Conservation (phyloP, 2,113 vertebrate genomes). For the Cettia cetti region DNA sequence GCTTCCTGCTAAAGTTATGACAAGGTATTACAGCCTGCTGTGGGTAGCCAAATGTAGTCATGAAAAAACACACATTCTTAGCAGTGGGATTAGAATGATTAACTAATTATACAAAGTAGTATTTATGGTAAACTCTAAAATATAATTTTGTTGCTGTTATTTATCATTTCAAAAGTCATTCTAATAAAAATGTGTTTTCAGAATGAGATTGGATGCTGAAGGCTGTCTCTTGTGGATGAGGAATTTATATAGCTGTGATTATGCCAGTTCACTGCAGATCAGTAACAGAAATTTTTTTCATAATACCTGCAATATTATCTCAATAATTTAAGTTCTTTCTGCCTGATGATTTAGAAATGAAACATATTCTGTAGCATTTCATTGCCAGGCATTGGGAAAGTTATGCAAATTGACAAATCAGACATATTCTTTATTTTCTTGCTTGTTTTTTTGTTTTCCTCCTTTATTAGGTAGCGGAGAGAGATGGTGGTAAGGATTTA, state of each 20-base stretch:
- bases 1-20: not conserved
- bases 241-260: not conserved
- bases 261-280: not conserved
- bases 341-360: not conserved
- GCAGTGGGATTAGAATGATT: not conserved
- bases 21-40: not conserved
- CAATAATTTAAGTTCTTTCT: not conserved
- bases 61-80: not conserved
- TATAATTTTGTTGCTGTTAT: fast-evolving
- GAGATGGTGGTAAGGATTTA: not conserved
- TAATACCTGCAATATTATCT: not conserved
- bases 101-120: not conserved
- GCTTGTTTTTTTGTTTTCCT: not conserved
- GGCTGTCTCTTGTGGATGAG: not conserved
- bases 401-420: not conserved
- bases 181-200: not conserved
- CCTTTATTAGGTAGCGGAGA: not conserved
- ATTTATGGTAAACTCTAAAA: not conserved
- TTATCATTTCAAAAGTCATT: not conserved
- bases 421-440: not conserved
- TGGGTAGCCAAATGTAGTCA: not conserved
- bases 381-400: not conserved
- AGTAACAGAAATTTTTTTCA: not conserved
- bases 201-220: not conserved
- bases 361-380: not conserved